A percentile compares a stretch with the other conserved stretches of the same genome.
These are phyloP conservation scores for Oreochromis aureus DNA, from an alignment of 2,113 vertebrate genomes.

Conservation along the genomic window DNA sequence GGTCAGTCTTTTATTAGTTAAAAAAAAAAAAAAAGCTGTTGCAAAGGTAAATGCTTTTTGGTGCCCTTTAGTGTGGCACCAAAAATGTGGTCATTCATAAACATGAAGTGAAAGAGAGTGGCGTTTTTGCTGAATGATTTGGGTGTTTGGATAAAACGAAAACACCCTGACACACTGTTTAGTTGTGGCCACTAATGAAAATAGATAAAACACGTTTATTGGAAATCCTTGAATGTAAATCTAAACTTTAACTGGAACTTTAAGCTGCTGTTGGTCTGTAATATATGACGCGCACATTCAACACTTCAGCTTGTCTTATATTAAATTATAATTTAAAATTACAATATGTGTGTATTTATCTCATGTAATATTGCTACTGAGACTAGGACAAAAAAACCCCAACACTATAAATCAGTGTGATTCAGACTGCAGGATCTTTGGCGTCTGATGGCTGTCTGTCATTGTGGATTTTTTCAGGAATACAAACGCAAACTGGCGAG, in stretches of 20 bases:
- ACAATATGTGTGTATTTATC: background rate
- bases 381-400: accelerated
- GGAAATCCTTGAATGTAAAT: background rate
- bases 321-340: background rate
- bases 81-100: background rate
- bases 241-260: background rate
- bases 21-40: background rate
- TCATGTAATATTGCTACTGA: background rate
- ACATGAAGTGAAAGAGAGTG: background rate
- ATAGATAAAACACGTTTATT: background rate
- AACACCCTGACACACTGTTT: background rate
- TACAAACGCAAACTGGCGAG: conserved; percentile 93
- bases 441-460: background rate
- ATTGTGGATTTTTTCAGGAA: conserved; percentile 78
- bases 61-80: background rate
- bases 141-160: background rate
- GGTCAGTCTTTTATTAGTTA: background rate
- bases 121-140: background rate
- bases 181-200: background rate
- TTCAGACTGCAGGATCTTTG: background rate
- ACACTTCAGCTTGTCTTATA: background rate
- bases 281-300: background rate
- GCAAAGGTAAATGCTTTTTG: background rate
- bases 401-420: background rate
- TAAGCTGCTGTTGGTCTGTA: background rate